phyloP scores from a whole-genome alignment of 2,113 vertebrate genomes.

The Glareola pratincola region DNA sequence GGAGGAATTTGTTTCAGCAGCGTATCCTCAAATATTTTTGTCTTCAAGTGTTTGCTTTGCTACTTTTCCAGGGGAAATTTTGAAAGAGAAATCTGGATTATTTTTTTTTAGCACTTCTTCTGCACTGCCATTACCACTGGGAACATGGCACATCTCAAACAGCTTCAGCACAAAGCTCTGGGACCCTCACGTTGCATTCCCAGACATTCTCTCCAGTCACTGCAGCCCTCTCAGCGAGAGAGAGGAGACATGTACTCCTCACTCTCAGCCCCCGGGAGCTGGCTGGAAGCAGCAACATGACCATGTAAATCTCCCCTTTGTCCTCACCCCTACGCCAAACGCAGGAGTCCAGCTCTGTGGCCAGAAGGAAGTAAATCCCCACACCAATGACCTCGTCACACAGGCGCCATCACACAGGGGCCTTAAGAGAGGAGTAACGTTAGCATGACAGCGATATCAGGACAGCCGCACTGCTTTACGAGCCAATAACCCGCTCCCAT shows the following conservation, averaged over 20 bases:
- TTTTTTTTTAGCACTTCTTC: not conserved
- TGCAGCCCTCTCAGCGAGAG: not conserved
- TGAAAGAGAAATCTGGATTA: not conserved
- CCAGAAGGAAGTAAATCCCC: not conserved
- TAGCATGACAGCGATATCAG: accelerated
- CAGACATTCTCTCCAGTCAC: not conserved
- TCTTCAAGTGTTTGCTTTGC: not conserved
- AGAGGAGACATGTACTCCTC: not conserved
- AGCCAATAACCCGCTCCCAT: not conserved
- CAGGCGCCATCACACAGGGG: not conserved
- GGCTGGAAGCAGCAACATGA: not conserved
- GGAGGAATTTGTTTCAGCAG: not conserved
- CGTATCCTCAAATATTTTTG: not conserved
- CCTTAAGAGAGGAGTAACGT: not conserved
- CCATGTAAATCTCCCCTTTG: not conserved
- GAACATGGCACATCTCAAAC: not conserved
- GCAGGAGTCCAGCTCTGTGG: not conserved
- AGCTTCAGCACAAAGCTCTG: not conserved
- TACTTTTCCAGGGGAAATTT: not conserved
- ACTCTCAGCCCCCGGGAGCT: not conserved
- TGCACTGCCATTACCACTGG: not conserved
- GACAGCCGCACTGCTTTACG: accelerated
- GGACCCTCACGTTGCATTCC: not conserved
- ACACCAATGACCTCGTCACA: not conserved
- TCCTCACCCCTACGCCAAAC: not conserved